These are phyloP conservation scores for Mayetiola destructor DNA, from an alignment of 2,888 invertebrate genomes.

Conservation along the genomic window DNA sequence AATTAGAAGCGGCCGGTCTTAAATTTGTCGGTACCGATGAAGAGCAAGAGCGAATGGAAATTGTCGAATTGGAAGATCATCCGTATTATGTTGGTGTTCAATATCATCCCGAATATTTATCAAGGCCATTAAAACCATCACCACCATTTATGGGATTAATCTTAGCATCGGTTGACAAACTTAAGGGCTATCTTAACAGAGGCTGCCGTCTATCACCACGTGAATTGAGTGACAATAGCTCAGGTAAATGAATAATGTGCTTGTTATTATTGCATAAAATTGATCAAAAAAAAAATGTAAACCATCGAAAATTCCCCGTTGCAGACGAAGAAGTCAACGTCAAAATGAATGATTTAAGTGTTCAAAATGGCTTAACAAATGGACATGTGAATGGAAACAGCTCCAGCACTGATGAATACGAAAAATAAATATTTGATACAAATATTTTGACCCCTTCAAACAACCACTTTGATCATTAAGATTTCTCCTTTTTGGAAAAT, in stretches of 20 bases:
- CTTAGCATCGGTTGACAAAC: conserved; percentile 71
- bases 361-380: background rate
- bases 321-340: background rate
- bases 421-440: conserved; percentile 2
- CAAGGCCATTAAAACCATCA: conserved; percentile 79
- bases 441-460: too few species aligned
- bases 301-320: too few species aligned
- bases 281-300: too few species aligned
- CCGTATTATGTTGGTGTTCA: conserved; percentile 91
- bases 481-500: too few species aligned
- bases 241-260: conserved; percentile 38
- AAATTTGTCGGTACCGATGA: conserved; percentile 78
- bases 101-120: conserved; percentile 95
- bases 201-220: conserved; percentile 52
- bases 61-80: conserved; percentile 72
- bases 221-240: conserved; percentile 57
- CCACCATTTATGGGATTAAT: conserved; percentile 92
- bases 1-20: conserved; percentile 68
- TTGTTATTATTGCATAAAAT: too few species aligned
- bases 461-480: too few species aligned
- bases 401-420: background rate
- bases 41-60: conserved; percentile 84
- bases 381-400: background rate
- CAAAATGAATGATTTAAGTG: background rate
- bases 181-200: conserved; percentile 54